These are phyloP conservation scores for Frankliniella fusca DNA, from an alignment of 2,888 invertebrate species.

Conservation along the genomic window DNA sequence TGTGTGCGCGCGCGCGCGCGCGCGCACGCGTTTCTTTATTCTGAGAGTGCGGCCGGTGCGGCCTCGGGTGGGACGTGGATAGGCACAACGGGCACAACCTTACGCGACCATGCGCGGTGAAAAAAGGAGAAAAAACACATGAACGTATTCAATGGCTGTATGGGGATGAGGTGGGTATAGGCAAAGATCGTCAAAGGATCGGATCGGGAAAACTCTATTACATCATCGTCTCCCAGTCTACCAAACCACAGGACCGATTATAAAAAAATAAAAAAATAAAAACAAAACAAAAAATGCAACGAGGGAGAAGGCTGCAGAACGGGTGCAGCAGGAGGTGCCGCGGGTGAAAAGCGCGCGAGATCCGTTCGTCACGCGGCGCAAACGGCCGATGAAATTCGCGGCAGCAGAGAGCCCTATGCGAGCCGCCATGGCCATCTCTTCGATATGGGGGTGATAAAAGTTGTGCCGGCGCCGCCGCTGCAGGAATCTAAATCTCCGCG, in stretches of 20 bases:
- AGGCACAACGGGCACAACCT: too few species aligned
- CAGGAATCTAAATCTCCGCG: neutral
- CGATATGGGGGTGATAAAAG: conserved; percentile 12
- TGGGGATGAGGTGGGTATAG: too few species aligned
- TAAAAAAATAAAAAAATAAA: too few species aligned
- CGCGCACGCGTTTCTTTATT: neutral
- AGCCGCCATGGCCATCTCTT: neutral
- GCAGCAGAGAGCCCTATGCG: too few species aligned
- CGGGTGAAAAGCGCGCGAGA: neutral
- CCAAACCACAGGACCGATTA: too few species aligned
- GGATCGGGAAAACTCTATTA: neutral
- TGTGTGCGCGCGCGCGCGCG: neutral
- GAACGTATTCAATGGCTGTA: too few species aligned
- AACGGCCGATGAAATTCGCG: conserved; percentile 3
- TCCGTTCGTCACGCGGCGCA: neutral
- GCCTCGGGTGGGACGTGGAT: too few species aligned
- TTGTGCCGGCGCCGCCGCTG: neutral
- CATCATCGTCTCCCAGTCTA: neutral
- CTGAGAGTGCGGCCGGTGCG: neutral
- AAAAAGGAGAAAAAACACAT: too few species aligned
- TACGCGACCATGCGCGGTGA: too few species aligned
- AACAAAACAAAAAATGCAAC: too few species aligned
- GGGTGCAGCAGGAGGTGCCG: neutral
- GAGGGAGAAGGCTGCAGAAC: too few species aligned
- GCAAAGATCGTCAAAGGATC: too few species aligned